These are phyloP conservation scores for Labeo rohita DNA, from an alignment of 2,113 vertebrate species.

Conservation along the genomic window DNA sequence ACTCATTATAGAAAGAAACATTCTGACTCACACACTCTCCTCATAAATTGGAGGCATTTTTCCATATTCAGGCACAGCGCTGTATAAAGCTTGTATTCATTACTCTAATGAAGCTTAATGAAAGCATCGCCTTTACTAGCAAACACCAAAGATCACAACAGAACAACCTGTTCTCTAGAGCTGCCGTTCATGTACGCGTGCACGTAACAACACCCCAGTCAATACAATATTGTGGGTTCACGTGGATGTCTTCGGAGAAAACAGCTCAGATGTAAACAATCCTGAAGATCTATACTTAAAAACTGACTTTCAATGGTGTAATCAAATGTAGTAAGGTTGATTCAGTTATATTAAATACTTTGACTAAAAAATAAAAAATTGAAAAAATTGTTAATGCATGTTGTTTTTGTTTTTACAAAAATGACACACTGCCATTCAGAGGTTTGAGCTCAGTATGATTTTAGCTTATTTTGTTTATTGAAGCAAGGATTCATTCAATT, in stretches of 20 bases:
- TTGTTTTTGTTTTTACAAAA: neutral
- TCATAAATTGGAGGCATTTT: constrained; percentile 56
- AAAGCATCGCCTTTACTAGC: constrained; percentile 46
- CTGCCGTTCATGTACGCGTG: neutral
- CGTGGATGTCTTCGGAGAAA: neutral
- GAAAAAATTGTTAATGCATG: neutral
- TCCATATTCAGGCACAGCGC: constrained; percentile 40
- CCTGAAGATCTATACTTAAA: neutral
- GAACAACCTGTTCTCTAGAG: constrained; percentile 41
- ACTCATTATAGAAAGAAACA: constrained; percentile 26
- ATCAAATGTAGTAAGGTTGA: neutral
- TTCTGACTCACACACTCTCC: constrained; percentile 27
- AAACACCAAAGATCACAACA: constrained; percentile 51
- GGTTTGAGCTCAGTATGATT: neutral
- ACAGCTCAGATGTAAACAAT: neutral
- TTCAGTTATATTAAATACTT: neutral
- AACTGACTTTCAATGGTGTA: neutral
- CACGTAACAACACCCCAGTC: neutral
- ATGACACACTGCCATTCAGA: neutral
- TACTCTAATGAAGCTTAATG: constrained; percentile 59
- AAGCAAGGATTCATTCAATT: too few relatives aligned
- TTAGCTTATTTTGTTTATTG: neutral
- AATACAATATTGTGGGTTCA: neutral
- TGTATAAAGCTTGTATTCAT: constrained; percentile 54
- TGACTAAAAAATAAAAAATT: neutral